These are phyloP conservation scores for Ameiurus melas DNA, from an alignment of 2,113 vertebrate species.

Conservation along the genomic window DNA sequence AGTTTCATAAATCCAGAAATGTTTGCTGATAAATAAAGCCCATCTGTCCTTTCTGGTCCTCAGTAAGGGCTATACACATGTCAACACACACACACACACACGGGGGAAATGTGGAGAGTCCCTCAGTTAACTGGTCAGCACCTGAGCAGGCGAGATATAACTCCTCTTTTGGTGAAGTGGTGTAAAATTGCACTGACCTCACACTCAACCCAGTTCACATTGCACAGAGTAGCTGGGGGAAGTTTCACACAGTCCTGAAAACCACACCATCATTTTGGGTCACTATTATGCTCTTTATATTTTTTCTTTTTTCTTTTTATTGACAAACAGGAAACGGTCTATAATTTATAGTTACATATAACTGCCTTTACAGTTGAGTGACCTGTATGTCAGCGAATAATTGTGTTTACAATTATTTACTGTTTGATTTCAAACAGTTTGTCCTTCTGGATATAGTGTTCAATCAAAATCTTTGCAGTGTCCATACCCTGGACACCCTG, in stretches of 20 bases:
- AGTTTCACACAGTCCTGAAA: neutral
- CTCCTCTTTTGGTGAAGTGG: conserved; percentile 62
- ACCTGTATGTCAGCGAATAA: neutral
- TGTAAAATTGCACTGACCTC: conserved; percentile 79
- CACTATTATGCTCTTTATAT: neutral
- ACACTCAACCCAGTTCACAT: conserved; percentile 67
- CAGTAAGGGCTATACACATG: neutral
- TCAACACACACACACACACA: neutral
- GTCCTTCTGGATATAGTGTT: neutral
- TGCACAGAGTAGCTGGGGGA: neutral
- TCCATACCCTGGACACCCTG: neutral
- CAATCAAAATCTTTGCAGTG: neutral
- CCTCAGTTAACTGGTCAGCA: conserved; percentile 66
- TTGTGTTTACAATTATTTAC: neutral
- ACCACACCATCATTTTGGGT: neutral
- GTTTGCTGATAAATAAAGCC: no score
- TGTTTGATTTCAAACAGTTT: neutral
- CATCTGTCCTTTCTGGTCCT: neutral
- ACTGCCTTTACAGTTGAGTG: neutral
- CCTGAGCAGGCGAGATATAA: conserved; percentile 66
- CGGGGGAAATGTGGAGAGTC: conserved; percentile 49
- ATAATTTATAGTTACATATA: conserved; percentile 7
- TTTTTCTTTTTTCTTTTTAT: neutral
- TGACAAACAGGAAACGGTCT: neutral
- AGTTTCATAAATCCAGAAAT: no score